A percentile compares a stretch with the other conserved stretches of the same genome.
Conservation (phyloP, 2,888 invertebrate genomes). For the Orchestes rusci region DNA sequence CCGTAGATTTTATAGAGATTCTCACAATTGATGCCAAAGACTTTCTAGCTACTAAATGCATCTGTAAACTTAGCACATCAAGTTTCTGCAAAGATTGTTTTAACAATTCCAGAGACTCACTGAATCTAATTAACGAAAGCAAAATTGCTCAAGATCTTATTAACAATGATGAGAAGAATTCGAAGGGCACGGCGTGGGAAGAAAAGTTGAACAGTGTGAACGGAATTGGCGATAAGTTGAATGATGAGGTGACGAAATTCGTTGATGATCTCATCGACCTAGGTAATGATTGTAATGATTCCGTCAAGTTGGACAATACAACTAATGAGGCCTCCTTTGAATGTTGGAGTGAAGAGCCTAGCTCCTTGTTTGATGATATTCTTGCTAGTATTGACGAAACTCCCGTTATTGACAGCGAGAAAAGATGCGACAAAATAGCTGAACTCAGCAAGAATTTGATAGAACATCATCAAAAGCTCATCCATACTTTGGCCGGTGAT, state of each 20-base stretch:
- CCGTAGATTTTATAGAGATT: conserved; percentile 20
- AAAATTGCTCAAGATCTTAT: background rate
- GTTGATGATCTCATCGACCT: background rate
- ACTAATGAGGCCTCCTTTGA: too few species aligned
- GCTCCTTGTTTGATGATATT: too few species aligned
- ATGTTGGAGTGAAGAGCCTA: too few species aligned
- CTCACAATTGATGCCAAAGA: conserved; percentile 17
- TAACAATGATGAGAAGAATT: conserved; percentile 2
- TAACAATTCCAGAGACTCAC: conserved; percentile 4
- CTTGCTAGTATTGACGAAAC: background rate
- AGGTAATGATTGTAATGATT: background rate
- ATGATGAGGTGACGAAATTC: background rate
- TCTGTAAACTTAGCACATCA: conserved; percentile 2
- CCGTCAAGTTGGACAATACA: background rate
- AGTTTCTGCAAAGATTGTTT: conserved; percentile 19
- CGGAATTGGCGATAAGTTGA: too few species aligned
- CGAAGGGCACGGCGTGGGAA: too few species aligned
- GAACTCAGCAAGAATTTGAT: background rate
- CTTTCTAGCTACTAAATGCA: conserved; percentile 17
- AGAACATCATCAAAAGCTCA: background rate
- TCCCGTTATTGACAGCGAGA: background rate
- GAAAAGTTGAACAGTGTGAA: too few species aligned
- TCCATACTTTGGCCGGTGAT: background rate
- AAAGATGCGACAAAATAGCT: background rate
- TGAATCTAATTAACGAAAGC: conserved; percentile 1